A percentile compares a stretch with the other conserved stretches of the same genome.
Evolutionary conservation across 2,113 vertebrate genomes (phyloP).

Genomic region (Fregetta grallaria): DNA sequence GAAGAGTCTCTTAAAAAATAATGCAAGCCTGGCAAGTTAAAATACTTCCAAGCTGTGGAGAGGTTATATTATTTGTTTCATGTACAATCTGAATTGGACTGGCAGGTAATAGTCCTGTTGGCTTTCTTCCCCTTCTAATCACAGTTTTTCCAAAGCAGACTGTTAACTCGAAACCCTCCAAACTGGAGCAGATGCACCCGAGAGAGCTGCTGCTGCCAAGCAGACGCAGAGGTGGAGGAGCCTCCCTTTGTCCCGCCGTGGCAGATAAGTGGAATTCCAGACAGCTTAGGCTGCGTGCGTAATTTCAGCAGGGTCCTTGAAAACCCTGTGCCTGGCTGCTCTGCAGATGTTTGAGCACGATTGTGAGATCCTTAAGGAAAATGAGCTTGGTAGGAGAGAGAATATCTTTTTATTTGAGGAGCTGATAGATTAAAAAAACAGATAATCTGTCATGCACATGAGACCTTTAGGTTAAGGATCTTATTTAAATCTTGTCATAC

Average conservation of each 20-base stretch:
- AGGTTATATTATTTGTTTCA: rapidly evolving
- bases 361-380: neutral
- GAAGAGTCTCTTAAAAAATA: neutral
- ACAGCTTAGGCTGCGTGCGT: neutral
- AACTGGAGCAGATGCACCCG: neutral
- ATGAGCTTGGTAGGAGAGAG: neutral
- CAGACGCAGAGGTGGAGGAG: neutral
- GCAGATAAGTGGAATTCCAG: constrained; percentile 4
- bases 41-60: neutral
- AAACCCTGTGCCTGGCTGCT: neutral
- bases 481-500: neutral
- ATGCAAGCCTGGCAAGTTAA: neutral
- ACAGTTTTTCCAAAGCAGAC: neutral
- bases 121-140: neutral
- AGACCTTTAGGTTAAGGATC: neutral
- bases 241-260: neutral
- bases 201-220: neutral
- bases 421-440: neutral
- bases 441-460: neutral
- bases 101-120: neutral
- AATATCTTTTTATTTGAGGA: neutral
- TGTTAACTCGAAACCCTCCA: neutral
- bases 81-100: rapidly evolving
- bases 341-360: neutral
- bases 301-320: neutral